These are phyloP conservation scores for Eristalinus aeneus DNA, from an alignment of 2,888 invertebrate genomes.

Conservation along the genomic window DNA sequence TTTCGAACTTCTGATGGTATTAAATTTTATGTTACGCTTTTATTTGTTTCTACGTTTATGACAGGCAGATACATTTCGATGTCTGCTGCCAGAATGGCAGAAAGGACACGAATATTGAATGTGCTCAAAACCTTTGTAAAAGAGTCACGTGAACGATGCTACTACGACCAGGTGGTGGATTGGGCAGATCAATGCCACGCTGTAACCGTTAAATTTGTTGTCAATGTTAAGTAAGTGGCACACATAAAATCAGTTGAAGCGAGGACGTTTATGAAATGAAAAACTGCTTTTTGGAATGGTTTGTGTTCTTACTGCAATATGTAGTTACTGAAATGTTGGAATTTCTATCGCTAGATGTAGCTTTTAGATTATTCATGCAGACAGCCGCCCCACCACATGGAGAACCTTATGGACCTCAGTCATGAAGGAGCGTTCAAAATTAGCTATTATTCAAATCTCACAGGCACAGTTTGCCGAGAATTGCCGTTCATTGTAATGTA, in stretches of 20 bases:
- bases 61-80: not conserved
- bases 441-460: too few relatives aligned
- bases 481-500: too few relatives aligned
- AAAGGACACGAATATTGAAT: not conserved
- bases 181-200: not conserved
- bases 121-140: not conserved
- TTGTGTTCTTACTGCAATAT: too few relatives aligned
- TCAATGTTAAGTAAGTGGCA: not conserved
- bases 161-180: not conserved
- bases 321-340: too few relatives aligned
- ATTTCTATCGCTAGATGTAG: too few relatives aligned
- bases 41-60: not conserved
- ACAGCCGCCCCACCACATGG: too few relatives aligned
- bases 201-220: not conserved
- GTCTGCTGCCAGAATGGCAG: not conserved
- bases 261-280: too few relatives aligned
- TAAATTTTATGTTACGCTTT: not conserved
- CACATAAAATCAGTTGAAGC: not conserved
- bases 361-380: too few relatives aligned
- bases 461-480: too few relatives aligned
- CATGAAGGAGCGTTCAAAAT: too few relatives aligned
- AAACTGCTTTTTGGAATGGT: too few relatives aligned
- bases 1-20: not conserved
- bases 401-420: too few relatives aligned
- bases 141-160: not conserved